Evolutionary conservation across 2,113 vertebrate species (phyloP).

Genomic region (Rhinolophus sinicus): DNA sequence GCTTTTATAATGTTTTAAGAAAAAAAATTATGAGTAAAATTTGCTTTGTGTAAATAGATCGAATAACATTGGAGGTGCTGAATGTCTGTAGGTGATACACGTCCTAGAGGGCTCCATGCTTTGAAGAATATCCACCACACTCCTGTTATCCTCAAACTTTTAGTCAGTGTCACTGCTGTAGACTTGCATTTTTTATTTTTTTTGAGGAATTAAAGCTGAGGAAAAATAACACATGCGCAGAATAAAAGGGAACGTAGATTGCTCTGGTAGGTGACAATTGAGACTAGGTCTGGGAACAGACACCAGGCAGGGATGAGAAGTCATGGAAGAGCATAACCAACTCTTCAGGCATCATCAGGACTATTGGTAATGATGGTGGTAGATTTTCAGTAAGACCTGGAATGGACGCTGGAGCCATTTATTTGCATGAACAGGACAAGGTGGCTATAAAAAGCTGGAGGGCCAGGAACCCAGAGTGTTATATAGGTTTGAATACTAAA

Average conservation of each 20-base stretch:
- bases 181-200: neutral
- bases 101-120: neutral
- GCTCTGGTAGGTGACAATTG: neutral
- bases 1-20: neutral
- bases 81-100: neutral
- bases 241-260: neutral
- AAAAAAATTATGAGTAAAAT: neutral
- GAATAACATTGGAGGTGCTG: neutral
- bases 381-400: neutral
- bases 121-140: neutral
- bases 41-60: neutral
- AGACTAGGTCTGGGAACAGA: neutral
- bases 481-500: neutral
- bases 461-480: neutral
- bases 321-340: too few species aligned
- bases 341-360: neutral
- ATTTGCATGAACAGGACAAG: neutral
- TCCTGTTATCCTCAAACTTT: neutral
- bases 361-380: rapidly evolving
- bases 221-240: neutral
- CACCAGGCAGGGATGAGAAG: neutral
- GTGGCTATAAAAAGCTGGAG: neutral
- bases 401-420: neutral
- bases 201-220: neutral
- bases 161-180: neutral